Base-by-base conservation (phyloP, 2,797 vertebrate species). In the Sebastes variabilis region DNA sequence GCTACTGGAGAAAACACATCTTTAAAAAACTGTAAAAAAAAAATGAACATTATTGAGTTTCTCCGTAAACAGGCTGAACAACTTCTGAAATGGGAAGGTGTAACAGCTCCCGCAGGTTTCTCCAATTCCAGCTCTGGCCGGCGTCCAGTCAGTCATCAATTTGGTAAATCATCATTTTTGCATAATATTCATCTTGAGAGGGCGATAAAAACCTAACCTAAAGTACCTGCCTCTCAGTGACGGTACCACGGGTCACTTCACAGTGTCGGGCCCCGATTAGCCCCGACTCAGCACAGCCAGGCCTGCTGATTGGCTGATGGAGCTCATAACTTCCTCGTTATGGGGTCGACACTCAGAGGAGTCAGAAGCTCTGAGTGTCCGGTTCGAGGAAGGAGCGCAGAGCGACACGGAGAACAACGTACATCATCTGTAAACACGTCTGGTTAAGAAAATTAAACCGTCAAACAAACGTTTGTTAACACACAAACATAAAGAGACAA, bases 241-340 rank as follows among this genome's bases (percentile, higher is more conserved):
- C 49, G 80, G 30, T 29, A 49, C 73, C 84, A 80, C 75, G 83
- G 83, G 82, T 80, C 75, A 54, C 67, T 78, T 83, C 66, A 78
- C 22, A 64, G 18, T 3, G 58, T 59, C 4, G 7, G n/a, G 20
- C 52, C 20, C 52, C n/a, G 83, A 80, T 75, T 52, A 30, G 32
- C 34, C 25, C 55, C 14, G 3, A 66, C 59, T 66, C 56, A 72
- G 80, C 71, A 22, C 74, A 83, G 58, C 69, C 79, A 70, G 58
- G 60, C 82, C 74, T 73, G 87, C 90, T 82, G 85, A 85, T 84
- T 84, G 87, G 88, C 77, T 87, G 79, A 89, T 10, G 36, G 56
- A 71, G 67, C 71, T 78, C 65, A 52, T 78, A 32, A 14, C 66
- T 66, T 79, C 83, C 58, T 60, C 0, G 1, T 79, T 10, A 27